Base-by-base conservation (phyloP, 2,797 vertebrate species). In the Manis pentadactyla region DNA sequence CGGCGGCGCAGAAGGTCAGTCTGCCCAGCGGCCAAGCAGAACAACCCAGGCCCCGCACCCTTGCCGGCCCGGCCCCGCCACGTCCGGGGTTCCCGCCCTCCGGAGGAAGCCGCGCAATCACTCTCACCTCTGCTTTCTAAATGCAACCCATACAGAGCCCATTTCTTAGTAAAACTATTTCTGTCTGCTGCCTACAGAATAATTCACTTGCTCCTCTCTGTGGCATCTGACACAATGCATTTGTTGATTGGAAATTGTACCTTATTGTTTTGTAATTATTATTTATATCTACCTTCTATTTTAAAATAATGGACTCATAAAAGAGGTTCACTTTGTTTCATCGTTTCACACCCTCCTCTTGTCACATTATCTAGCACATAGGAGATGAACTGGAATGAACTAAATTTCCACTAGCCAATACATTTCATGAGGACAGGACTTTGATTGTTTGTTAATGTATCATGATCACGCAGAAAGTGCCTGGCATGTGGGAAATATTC, bases 111-210 rank as follows among this genome's bases (percentile, higher is more conserved):
- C n/a, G n/a, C n/a, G n/a, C n/a, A n/a, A n/a, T n/a, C n/a, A n/a
- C n/a, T n/a, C n/a, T n/a, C n/a, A n/a, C n/a, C n/a, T n/a, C n/a
- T 79, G 15, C 8, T 46, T 94, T 88, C 25, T 86, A 51, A 88
- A 57, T 3, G 2, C 2, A 51, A 37, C 3, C 0, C 11, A 57
- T 25, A 21, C 5, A 61, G 15, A 82, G 21, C 4, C 6, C 5
- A 5, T 18, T 82, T 96, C 63, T 96, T 34, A 59, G 27, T 4
- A 2, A 69, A 89, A 64, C 3, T 5, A 34, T 53, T 64, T 53
- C 29, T 91, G 5, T 63, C 11, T 57, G 25, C 23, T 78, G 5
- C 55, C 29, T 11, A 37, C 0, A 42, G 12, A 61, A 27, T 49
- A n/a, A 66, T 3, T 71, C 27, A 37, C 0, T 83, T 8, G 3